phyloP scores from a whole-genome alignment of 2,888 invertebrate genomes.

The Melinopterus prodromus region DNA sequence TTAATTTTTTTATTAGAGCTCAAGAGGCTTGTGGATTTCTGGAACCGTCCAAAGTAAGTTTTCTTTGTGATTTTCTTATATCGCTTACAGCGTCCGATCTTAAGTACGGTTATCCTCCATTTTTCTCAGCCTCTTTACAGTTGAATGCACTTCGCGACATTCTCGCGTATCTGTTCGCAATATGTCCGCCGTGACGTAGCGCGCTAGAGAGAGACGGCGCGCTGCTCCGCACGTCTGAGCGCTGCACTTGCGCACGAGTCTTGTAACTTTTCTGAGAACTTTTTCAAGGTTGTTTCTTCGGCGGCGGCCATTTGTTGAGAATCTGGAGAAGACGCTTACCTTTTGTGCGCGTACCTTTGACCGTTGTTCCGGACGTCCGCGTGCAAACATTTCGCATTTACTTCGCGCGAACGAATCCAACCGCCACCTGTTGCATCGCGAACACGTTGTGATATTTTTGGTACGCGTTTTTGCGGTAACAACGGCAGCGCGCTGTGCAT shows the following conservation, averaged over 20 bases:
- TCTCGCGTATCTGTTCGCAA: background rate
- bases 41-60: conserved; percentile 6
- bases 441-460: conserved; percentile 6
- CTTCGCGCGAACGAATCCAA: background rate
- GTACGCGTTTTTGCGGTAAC: background rate
- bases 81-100: background rate
- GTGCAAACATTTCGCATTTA: background rate
- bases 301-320: conserved; percentile 59
- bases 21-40: background rate
- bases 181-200: background rate
- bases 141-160: conserved; percentile 20
- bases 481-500: background rate
- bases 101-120: conserved; percentile 21
- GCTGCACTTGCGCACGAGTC: conserved; percentile 52
- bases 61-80: background rate
- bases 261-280: conserved; percentile 59
- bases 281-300: conserved; percentile 59
- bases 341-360: conserved; percentile 36
- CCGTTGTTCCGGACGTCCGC: background rate
- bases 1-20: conserved; percentile 5
- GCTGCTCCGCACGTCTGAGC: conserved; percentile 21
- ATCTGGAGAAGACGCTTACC: conserved; percentile 55
- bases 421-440: conserved; percentile 10
- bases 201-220: conserved; percentile 1
- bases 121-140: conserved; percentile 22